Evolutionary conservation across 1,140 invertebrate species (phyloP), one percentile per base, ranked within the genome.

Genomic region (Zelostemma sp.): DNA sequence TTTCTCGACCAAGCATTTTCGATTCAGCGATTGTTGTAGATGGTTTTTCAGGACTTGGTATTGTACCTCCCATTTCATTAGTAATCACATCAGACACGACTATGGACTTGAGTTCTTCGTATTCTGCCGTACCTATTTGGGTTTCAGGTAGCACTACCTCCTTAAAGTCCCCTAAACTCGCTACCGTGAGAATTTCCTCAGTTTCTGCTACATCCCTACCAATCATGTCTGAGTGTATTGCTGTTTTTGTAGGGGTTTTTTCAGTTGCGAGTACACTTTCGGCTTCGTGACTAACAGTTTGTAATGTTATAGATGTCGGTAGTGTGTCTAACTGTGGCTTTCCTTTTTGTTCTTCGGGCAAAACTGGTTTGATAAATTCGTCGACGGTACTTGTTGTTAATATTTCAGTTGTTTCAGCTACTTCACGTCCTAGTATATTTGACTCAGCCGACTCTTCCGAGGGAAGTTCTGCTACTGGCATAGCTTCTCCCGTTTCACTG

Each of bases 41-140:
- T 5, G 68, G 72, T 11, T 74, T 25, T 54, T 75, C 64, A 17
- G 51, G 33, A 59, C 17, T 73, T 50, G 49, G 28, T 9, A 83
- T 50, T 53, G 11, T 11, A 33, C 28, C 47, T 62, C 86, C 85
- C n/a, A 68, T 68, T 56, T 86, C 83, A 50, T 65, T 78, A 0
- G 74, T 69, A 3, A 80, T 19, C 1, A 81, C 46, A 66, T 86
- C 73, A 1, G 80, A 78, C 35, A 85, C 53, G 6, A 75, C 76
- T n/a, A 85, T 6, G 0, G 81, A 76, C 4, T 63, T 46, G 11
- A 80, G 47, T 57, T 82, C 76, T 35, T 84, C 78, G 4, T 82
- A 1, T 12, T 68, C 48, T 18, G 74, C 64, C 58, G 58, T 76
- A 46, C 72, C 75, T 47, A 55, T 75, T 19, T 80, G 75, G 31